A percentile compares a stretch with the other conserved stretches of the same genome.
Evolutionary conservation across 2,888 invertebrate genomes (phyloP).

Genomic region (Holacanthella duospinosa): DNA sequence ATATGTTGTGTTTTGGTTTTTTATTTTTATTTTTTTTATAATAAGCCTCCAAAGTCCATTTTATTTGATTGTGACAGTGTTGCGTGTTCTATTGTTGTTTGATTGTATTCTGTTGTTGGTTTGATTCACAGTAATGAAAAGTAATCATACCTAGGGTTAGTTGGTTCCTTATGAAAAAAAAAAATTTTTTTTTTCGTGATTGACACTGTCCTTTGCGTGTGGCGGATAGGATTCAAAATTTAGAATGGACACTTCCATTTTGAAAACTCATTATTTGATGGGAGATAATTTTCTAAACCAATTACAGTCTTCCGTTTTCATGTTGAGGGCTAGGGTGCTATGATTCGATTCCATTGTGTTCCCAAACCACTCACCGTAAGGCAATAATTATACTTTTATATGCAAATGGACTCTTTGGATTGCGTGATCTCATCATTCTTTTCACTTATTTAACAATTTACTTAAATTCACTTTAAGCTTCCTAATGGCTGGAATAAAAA

Average conservation of each 20-base stretch:
- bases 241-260: neutral
- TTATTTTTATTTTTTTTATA: neutral
- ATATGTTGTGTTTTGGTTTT: neutral
- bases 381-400: neutral
- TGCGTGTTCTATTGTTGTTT: too few species aligned
- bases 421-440: too few species aligned
- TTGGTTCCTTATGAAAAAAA: neutral
- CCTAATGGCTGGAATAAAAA: too few species aligned
- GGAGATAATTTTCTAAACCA: neutral
- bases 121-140: too few species aligned
- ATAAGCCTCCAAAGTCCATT: too few species aligned
- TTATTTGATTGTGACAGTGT: too few species aligned
- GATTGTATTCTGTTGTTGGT: too few species aligned
- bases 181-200: neutral
- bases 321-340: too few species aligned
- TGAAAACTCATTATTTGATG: slow-evolving; percentile 1
- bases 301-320: neutral
- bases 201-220: neutral
- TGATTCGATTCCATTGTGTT: neutral
- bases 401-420: neutral
- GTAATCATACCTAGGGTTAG: too few species aligned
- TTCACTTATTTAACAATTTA: too few species aligned
- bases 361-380: neutral
- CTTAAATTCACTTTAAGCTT: too few species aligned
- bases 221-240: neutral